Evolutionary conservation across 92 coral and sea anemone species (phyloP).

Genomic region (Palythoa caribaeorum): DNA sequence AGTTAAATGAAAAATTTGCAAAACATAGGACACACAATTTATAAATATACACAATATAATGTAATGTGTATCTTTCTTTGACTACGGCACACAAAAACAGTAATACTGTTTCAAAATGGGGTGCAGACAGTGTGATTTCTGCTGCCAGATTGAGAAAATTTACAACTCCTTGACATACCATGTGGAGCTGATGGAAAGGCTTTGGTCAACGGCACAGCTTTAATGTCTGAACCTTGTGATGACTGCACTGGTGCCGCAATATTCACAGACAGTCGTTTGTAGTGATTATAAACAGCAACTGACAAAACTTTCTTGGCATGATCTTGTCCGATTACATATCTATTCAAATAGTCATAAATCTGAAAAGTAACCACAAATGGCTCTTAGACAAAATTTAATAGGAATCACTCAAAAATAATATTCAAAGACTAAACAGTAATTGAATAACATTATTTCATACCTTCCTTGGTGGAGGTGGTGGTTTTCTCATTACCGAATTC

Average conservation of each 20-base stretch:
- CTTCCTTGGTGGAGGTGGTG: conserved; percentile 98
- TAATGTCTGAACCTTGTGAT: conserved; percentile 72
- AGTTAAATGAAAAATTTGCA: too few species aligned
- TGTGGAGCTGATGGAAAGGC: conserved; percentile 93
- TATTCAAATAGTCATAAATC: conserved; percentile 95
- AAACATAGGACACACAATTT: too few species aligned
- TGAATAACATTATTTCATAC: conserved; percentile 31
- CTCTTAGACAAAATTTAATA: neutral
- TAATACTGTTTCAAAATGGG: too few species aligned
- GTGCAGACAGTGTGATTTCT: neutral
- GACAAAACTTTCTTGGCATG: conserved; percentile 96
- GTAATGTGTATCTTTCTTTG: too few species aligned
- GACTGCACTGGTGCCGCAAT: conserved; percentile 72
- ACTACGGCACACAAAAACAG: too few species aligned
- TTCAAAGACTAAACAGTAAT: neutral
- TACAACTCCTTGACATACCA: conserved; percentile 58
- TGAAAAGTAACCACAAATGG: conserved; percentile 43
- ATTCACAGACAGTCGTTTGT: conserved; percentile 92
- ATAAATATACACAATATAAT: too few species aligned
- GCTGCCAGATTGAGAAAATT: neutral
- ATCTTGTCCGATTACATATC: conserved; percentile 96
- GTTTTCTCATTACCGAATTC: conserved; percentile 69
- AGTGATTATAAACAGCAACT: conserved; percentile 97
- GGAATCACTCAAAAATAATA: too few species aligned
- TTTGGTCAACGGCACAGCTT: conserved; percentile 84